Conservation (phyloP, 2,113 vertebrate species). For the Lontra canadensis region DNA sequence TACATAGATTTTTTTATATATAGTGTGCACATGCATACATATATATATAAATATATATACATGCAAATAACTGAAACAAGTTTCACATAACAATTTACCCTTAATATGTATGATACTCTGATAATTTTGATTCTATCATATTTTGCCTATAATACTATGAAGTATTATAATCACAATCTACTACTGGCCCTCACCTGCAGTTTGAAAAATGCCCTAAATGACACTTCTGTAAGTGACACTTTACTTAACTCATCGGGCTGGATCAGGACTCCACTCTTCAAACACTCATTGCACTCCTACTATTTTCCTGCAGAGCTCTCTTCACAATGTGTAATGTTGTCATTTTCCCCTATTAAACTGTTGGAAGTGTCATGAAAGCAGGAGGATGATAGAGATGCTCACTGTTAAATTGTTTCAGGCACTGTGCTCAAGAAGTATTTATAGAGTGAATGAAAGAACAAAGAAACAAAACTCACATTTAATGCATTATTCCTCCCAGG, state of each 20-base stretch:
- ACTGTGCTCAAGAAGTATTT: not conserved
- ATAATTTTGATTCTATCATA: not conserved
- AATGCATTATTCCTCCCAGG: not conserved
- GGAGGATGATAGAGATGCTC: not conserved
- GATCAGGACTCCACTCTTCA: not conserved
- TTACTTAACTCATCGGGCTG: not conserved
- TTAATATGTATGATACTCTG: not conserved
- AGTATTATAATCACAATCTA: not conserved
- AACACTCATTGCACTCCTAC: not conserved
- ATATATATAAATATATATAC: not conserved
- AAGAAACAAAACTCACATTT: not conserved
- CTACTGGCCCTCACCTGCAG: not conserved
- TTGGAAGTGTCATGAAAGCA: not conserved
- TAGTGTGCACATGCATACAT: not conserved
- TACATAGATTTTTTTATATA: not conserved
- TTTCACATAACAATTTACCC: not conserved
- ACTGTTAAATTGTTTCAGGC: not conserved
- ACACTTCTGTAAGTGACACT: not conserved
- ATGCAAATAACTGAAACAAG: not conserved
- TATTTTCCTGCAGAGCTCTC: not conserved
- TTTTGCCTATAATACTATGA: not conserved
- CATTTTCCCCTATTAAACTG: not conserved
- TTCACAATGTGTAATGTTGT: not conserved
- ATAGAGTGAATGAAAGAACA: not conserved
- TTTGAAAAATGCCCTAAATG: conserved; percentile 14